phyloP scores from a whole-genome alignment of 2,113 vertebrate species.

The Megalops atlanticus region DNA sequence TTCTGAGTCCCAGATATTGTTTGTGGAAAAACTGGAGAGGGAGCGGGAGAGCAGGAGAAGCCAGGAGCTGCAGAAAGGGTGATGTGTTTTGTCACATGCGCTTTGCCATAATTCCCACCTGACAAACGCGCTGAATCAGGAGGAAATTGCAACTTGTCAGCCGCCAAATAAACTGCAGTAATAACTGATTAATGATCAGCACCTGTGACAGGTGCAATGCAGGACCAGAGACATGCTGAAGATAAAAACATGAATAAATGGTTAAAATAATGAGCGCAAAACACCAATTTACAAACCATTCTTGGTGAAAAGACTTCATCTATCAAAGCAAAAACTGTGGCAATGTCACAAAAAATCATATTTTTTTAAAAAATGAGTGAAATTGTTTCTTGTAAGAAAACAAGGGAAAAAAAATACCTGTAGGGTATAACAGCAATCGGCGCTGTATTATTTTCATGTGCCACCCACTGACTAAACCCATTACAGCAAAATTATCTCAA shows the following conservation, averaged over 20 bases:
- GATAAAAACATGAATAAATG: constrained; percentile 54
- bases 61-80: constrained; percentile 73
- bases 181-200: constrained; percentile 98
- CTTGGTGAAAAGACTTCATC: neutral
- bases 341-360: neutral
- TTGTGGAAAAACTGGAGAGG: constrained; percentile 82
- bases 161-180: constrained; percentile 94
- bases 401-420: neutral
- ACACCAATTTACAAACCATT: constrained; percentile 56
- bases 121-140: constrained; percentile 96
- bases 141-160: constrained; percentile 99
- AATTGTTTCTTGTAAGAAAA: neutral
- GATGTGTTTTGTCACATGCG: constrained; percentile 99
- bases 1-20: constrained; percentile 95
- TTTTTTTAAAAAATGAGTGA: neutral
- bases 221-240: constrained; percentile 71
- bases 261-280: constrained; percentile 75
- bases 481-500: neutral
- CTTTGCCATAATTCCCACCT: constrained; percentile 98
- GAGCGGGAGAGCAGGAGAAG: constrained; percentile 62
- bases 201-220: constrained; percentile 95
- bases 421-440: neutral
- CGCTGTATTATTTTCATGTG: neutral
- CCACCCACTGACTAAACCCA: neutral
- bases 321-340: neutral